A percentile compares a stretch with the other conserved stretches of the same genome.
Conservation (phyloP, 2,113 vertebrate genomes). For the Erythrocercus mccallii region DNA sequence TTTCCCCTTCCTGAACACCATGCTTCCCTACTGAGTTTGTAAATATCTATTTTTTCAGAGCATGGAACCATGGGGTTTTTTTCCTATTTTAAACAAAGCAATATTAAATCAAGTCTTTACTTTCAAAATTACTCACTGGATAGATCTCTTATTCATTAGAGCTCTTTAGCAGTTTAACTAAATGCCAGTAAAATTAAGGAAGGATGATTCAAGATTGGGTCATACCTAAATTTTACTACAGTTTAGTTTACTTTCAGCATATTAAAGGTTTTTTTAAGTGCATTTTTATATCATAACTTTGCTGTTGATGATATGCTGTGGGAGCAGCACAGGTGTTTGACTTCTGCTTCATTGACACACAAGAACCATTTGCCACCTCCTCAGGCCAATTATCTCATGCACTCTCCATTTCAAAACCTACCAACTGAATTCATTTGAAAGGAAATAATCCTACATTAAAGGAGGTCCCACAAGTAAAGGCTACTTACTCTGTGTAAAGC, state of each 20-base stretch:
- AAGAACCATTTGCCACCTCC: neutral
- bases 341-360: neutral
- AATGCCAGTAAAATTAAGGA: neutral
- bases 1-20: neutral
- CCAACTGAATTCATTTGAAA: neutral
- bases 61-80: neutral
- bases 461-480: neutral
- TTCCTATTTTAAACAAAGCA: neutral
- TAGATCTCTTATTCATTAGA: neutral
- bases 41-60: neutral
- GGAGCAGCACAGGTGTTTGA: neutral
- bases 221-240: neutral
- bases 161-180: neutral
- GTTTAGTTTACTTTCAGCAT: neutral
- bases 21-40: neutral
- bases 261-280: neutral
- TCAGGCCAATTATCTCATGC: neutral
- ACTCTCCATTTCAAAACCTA: neutral
- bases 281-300: neutral
- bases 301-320: neutral
- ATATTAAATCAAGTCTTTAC: neutral
- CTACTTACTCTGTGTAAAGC: neutral
- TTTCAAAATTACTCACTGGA: neutral
- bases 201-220: neutral
- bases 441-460: neutral